Conservation (phyloP, 2,888 invertebrate genomes). For the Atethmia centrago region DNA sequence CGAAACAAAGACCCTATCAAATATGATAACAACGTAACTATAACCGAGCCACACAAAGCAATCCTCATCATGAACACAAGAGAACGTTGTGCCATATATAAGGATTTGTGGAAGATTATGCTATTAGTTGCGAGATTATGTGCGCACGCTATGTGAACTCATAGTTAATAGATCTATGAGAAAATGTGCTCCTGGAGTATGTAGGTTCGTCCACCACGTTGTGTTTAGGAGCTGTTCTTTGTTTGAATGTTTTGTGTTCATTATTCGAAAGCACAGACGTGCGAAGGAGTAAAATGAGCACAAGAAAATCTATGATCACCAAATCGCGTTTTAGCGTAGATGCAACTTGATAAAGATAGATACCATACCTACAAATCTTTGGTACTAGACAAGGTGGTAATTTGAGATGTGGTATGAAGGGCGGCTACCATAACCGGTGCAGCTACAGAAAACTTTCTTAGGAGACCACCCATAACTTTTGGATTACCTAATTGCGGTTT, state of each 20-base stretch:
- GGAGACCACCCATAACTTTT: neutral
- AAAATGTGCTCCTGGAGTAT: conserved; percentile 35
- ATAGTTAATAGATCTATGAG: conserved; percentile 36
- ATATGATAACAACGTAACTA: conserved; percentile 33
- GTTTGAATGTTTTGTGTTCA: neutral
- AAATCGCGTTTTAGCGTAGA: neutral
- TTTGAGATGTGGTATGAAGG: neutral
- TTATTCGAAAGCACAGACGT: neutral
- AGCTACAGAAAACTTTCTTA: neutral
- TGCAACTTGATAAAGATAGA: neutral
- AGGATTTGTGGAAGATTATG: conserved; percentile 58
- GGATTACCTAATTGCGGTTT: neutral
- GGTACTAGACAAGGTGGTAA: no score
- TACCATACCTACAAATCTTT: neutral
- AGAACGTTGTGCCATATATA: conserved; percentile 57
- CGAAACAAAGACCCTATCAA: conserved; percentile 34
- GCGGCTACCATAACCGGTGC: no score
- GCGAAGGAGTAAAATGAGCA: neutral
- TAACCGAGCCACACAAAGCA: conserved; percentile 25
- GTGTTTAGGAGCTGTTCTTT: conserved; percentile 17
- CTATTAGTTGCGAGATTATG: conserved; percentile 60
- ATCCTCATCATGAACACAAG: conserved; percentile 43
- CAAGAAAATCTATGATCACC: neutral
- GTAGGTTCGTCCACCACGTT: neutral
- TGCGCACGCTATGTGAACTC: conserved; percentile 54